Percentiles rank a stretch among this genome's conserved stretches.
Evolutionary conservation across 37 sponge, comb jelly and placozoan genomes (phyloP).

Genomic region (Cliona cf. orientalis): DNA sequence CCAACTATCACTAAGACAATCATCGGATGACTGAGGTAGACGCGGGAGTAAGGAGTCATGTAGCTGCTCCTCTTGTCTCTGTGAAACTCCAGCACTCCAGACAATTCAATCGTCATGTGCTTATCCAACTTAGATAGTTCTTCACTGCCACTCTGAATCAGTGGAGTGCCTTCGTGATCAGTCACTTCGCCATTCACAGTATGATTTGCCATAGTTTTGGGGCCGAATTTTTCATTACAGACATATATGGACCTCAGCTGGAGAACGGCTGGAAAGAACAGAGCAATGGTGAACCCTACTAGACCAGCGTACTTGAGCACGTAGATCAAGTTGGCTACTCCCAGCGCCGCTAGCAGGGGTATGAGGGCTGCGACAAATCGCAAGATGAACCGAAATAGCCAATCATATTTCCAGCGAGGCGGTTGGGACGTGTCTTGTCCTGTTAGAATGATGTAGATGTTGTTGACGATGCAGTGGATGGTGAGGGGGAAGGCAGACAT

Average conservation of each 20-base stretch:
- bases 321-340: slow-evolving; percentile 82
- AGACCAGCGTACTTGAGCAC: slow-evolving; percentile 88
- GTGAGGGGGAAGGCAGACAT: slow-evolving; percentile 87
- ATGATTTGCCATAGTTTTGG: neutral
- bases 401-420: slow-evolving; percentile 6
- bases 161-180: neutral
- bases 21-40: slow-evolving; percentile 29
- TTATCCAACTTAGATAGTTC: no score
- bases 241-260: slow-evolving; percentile 70
- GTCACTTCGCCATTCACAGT: neutral
- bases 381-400: slow-evolving; percentile 25
- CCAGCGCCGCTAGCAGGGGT: slow-evolving; percentile 75
- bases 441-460: slow-evolving; percentile 63
- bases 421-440: slow-evolving; percentile 56
- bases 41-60: slow-evolving; percentile 58
- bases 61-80: slow-evolving; percentile 7
- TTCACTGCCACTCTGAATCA: no score
- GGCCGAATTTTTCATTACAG: slow-evolving; percentile 59
- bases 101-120: no score
- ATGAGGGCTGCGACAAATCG: slow-evolving; percentile 58
- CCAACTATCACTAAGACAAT: slow-evolving; percentile 12
- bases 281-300: slow-evolving; percentile 74
- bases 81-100: neutral
- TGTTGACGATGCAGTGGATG: slow-evolving; percentile 74
- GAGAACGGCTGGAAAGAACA: slow-evolving; percentile 77